phyloP scores from a whole-genome alignment of 2,797 vertebrate genomes.

The Scarus forsteni region DNA sequence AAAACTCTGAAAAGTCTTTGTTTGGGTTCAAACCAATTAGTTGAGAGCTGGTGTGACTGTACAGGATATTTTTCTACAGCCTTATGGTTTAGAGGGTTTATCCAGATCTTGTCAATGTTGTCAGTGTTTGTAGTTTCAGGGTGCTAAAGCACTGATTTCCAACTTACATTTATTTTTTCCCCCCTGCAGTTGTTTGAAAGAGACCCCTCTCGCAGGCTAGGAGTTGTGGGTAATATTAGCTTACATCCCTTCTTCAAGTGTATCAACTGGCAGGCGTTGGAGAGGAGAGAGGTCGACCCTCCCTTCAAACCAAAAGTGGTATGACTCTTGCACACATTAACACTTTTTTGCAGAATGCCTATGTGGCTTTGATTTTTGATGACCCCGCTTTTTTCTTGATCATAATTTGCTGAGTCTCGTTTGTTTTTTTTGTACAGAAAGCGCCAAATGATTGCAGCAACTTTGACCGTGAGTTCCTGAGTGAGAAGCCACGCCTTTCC shows the following conservation, averaged over 20 bases:
- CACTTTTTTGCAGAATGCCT: background rate
- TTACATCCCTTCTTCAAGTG: slow-evolving; percentile 93
- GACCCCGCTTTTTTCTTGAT: background rate
- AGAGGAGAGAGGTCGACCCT: slow-evolving; percentile 90
- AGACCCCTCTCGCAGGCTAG: slow-evolving; percentile 90
- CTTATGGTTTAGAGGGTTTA: too few relatives aligned
- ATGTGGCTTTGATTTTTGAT: background rate
- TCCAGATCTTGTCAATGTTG: too few relatives aligned
- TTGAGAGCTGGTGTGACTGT: too few relatives aligned
- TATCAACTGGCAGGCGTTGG: slow-evolving; percentile 92
- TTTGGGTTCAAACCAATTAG: too few relatives aligned
- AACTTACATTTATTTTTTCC: background rate
- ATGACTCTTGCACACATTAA: slow-evolving; percentile 46
- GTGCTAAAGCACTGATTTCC: too few relatives aligned
- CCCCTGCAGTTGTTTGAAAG: slow-evolving; percentile 92
- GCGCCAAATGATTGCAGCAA: slow-evolving; percentile 94
- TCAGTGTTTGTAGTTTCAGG: too few relatives aligned
- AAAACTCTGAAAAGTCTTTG: too few relatives aligned
- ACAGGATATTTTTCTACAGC: too few relatives aligned
- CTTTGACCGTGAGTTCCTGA: slow-evolving; percentile 98
- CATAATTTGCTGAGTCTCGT: slow-evolving; percentile 15
- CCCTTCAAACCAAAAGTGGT: slow-evolving; percentile 99
- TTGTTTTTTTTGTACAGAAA: slow-evolving; percentile 85
- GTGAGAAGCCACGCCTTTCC: slow-evolving; percentile 94
- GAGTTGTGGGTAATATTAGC: slow-evolving; percentile 91